phyloP scores from a whole-genome alignment of 2,888 invertebrate species.

The Noctua comes region DNA sequence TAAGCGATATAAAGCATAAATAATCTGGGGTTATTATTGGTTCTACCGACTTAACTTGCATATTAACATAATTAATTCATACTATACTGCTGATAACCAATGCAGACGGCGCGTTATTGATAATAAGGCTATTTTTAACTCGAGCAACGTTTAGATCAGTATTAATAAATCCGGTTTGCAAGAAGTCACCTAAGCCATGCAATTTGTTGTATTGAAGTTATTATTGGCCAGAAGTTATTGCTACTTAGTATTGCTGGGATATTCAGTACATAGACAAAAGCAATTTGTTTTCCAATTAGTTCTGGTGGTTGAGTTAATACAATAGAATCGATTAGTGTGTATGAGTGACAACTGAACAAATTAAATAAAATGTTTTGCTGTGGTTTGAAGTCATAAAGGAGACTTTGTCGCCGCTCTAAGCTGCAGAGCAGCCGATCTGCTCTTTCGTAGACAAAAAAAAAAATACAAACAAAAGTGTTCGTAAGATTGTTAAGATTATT shows the following conservation, averaged over 20 bases:
- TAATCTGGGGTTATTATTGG: background rate
- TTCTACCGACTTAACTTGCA: background rate
- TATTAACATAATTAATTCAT: constrained; percentile 12
- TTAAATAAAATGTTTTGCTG: background rate
- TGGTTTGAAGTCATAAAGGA: background rate
- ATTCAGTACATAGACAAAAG: constrained; percentile 2
- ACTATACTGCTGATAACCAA: constrained; percentile 11
- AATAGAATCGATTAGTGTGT: background rate
- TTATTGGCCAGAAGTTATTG: background rate
- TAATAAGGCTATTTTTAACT: constrained; percentile 24
- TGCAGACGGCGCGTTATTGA: background rate
- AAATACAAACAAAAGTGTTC: background rate
- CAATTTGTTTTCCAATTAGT: constrained; percentile 16
- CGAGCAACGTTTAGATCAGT: background rate
- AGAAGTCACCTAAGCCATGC: background rate
- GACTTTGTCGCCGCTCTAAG: background rate
- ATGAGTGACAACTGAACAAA: background rate
- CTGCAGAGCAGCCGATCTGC: background rate
- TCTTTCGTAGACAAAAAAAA: background rate
- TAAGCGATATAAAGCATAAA: background rate
- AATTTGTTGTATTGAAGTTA: background rate
- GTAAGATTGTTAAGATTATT: too few relatives aligned
- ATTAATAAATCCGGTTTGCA: background rate
- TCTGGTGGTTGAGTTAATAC: constrained; percentile 1
- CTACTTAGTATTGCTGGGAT: background rate